Base-by-base conservation (phyloP, 1,140 invertebrate genomes). In the Orchestia grillus region DNA sequence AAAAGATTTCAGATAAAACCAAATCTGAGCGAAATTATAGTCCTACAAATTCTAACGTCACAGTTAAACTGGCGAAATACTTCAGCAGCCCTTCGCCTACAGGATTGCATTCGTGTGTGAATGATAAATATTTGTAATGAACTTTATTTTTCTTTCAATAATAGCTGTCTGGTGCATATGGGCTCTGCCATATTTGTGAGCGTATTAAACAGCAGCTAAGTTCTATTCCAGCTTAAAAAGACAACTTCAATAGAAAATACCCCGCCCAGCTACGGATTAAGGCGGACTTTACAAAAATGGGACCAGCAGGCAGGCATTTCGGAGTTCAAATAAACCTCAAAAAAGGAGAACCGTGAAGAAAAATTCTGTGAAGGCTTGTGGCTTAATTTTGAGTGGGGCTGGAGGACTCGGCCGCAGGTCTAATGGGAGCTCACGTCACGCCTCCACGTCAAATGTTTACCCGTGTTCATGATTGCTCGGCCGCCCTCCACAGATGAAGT, bases 371-470 rank as follows among this genome's bases (percentile, higher is more conserved):
- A 77, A 36, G 28, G n/a, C 16, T 90, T 90, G 88, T 19, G 41
- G 88, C 11, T 36, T 42, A 90, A 90, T 90, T 90, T 90, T 42
- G 43, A 90, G 88, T 42, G 43, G 15, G 88, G 88, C n/a, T 42
- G 15, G n/a, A 42, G 23, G 43, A 90, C 41, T 6, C 87, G 8
- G 87, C 87, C 36, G 36, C 4, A 6, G 87, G 88, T 87, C 41
- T 92, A 92, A 94, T 45, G 92, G 44, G 44, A 40, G 40, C 8
- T 47, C 44, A 47, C 44, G 44, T 94, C 92, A 94, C 92, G 92
- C 92, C 92, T 94, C 90, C 19, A 42, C 90, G 43, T 28, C 92
- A 44, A 94, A 94, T 94, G 92, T 94, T 94, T 94, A 44, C 44
- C 36, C 44, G 8, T 8, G 16, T 47, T 4, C 92, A 45, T 92